Evolutionary conservation across 2,888 invertebrate species (phyloP).

Genomic region (Carabus problematicus): DNA sequence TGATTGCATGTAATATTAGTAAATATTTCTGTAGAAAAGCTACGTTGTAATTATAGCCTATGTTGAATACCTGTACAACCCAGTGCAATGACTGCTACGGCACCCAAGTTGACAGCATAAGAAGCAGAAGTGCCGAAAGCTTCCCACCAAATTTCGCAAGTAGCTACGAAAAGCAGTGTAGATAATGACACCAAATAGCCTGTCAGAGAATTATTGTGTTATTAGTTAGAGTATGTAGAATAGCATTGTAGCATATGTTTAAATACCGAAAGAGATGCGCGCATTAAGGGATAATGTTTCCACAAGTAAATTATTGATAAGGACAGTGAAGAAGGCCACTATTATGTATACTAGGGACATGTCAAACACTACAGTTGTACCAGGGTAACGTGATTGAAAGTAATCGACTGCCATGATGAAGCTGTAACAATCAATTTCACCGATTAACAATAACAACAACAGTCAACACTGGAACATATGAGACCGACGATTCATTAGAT

Average conservation of each 20-base stretch:
- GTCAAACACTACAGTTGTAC: conserved; percentile 87
- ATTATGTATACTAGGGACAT: conserved; percentile 92
- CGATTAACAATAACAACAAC: conserved; percentile 1
- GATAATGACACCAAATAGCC: conserved; percentile 83
- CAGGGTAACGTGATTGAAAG: conserved; percentile 84
- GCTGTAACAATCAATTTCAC: conserved; percentile 62
- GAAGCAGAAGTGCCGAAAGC: conserved; percentile 79
- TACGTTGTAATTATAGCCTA: conserved; percentile 2
- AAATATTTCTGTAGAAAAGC: neutral
- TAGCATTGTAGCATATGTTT: conserved; percentile 1
- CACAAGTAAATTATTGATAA: conserved; percentile 83
- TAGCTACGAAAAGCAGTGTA: conserved; percentile 82
- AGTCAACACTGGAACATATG: no score
- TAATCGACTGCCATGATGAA: conserved; percentile 95
- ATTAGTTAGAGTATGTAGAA: neutral
- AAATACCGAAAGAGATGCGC: conserved; percentile 83
- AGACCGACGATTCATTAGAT: conserved; percentile 45
- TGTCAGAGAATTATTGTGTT: conserved; percentile 51
- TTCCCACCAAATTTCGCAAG: conserved; percentile 88
- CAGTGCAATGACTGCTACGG: conserved; percentile 84
- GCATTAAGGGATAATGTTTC: conserved; percentile 82
- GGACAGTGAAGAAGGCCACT: conserved; percentile 87
- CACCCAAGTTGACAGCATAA: conserved; percentile 82
- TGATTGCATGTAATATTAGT: conserved; percentile 6
- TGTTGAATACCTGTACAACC: conserved; percentile 75